These are phyloP conservation scores for Neoascia interrupta DNA, from an alignment of 2,888 invertebrate genomes.

Conservation along the genomic window DNA sequence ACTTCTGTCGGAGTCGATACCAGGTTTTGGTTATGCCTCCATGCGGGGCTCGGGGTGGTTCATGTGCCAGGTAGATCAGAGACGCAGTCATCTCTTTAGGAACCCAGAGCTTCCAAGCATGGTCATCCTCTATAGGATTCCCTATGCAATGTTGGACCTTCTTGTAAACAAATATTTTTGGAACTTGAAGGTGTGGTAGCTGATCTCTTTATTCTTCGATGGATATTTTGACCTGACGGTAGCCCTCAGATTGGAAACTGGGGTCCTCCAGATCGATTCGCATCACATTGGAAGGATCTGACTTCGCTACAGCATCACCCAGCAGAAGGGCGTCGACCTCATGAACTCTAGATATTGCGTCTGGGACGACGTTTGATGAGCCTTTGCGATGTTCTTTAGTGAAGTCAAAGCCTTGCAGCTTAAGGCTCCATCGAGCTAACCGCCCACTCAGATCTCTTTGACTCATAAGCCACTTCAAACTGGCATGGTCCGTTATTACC, in stretches of 20 bases:
- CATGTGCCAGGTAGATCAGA: constrained; percentile 1
- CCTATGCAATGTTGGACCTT: background rate
- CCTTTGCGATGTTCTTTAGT: background rate
- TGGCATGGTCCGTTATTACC: too few relatives aligned
- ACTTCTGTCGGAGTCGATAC: background rate
- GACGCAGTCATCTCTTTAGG: background rate
- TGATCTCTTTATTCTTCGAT: background rate
- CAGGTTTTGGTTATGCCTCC: background rate
- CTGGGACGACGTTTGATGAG: background rate
- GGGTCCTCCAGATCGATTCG: background rate
- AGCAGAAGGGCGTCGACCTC: too few relatives aligned
- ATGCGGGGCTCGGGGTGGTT: background rate
- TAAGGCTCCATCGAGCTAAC: too few relatives aligned
- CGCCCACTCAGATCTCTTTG: too few relatives aligned
- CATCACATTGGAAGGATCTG: background rate
- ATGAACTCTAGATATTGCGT: background rate
- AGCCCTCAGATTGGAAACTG: too few relatives aligned
- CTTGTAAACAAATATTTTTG: background rate
- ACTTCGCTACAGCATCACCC: background rate
- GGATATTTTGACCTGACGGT: background rate
- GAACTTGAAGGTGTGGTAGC: background rate
- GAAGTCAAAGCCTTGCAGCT: background rate
- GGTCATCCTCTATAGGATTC: background rate
- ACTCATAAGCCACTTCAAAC: too few relatives aligned
- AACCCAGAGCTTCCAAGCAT: background rate